phyloP scores from a whole-genome alignment of 1,140 invertebrate genomes.

The Drosophila fuyamai region DNA sequence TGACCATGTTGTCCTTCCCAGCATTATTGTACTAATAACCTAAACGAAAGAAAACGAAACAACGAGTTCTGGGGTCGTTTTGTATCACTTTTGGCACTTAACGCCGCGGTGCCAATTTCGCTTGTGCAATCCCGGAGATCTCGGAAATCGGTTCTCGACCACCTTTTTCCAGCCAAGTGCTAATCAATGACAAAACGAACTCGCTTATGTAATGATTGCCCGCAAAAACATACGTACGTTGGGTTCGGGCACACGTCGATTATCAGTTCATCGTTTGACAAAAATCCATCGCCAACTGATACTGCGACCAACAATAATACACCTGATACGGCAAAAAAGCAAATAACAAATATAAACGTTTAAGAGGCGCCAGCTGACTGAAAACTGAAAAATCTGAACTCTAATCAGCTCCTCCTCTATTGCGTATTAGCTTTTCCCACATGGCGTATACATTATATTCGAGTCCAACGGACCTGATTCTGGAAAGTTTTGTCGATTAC shows the following conservation, averaged over 20 bases:
- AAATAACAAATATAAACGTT: conserved; percentile 8
- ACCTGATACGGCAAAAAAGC: conserved; percentile 45
- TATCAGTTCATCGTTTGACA: conserved; percentile 49
- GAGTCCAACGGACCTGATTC: conserved; percentile 15
- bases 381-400: conserved; percentile 45
- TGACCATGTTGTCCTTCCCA: too few relatives aligned
- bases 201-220: conserved; percentile 49
- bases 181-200: conserved; percentile 70
- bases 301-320: conserved; percentile 30
- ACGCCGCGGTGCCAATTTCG: conserved; percentile 37
- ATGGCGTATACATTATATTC: conserved; percentile 10
- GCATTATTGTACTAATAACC: background rate
- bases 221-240: background rate
- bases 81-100: conserved; percentile 29
- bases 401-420: conserved; percentile 42
- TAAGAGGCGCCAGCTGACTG: conserved; percentile 27
- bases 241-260: background rate
- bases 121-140: conserved; percentile 8
- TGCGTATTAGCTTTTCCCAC: conserved; percentile 45
- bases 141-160: conserved; percentile 7
- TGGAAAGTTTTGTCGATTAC: conserved; percentile 51
- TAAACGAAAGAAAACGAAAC: conserved; percentile 9
- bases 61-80: background rate
- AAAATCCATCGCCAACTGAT: conserved; percentile 40
- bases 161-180: conserved; percentile 46